Evolutionary conservation across 2,113 vertebrate genomes (phyloP), one percentile per base, ranked within the genome.

Genomic region (Pontoporia blainvillei): DNA sequence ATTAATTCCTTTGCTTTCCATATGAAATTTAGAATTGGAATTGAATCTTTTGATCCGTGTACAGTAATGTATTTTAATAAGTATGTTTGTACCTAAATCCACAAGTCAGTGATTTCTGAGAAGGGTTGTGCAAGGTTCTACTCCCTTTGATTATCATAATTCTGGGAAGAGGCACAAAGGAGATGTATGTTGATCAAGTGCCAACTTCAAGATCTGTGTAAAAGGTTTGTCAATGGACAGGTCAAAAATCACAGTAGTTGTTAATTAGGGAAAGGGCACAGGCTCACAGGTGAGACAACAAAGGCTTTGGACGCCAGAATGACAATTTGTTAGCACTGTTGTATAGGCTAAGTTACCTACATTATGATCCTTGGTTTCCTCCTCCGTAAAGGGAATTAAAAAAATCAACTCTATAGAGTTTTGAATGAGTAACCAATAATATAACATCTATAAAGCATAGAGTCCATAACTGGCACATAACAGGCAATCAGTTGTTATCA

Each of bases 21-120:
- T 57, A 64, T 76, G 44, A 81, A 84, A 86, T 57, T 94, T 94
- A 39, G 52, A 94, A 95, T 94, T 61, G 75, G 36, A 76, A 57
- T 13, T 39, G 36, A 85, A 39, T 92, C 21, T 96, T 69, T 7
- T 46, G 17, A 46, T 49, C 15, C 59, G 44, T 4, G 0, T 71
- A 67, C 79, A 54, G 4, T n/a, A 86, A 25, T 34, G 62, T 62
- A 62, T 88, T 93, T 87, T 54, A 89, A 69, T 78, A 23, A 86
- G 59, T 73, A 72, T 76, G 2, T 82, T 86, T 92, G 20, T 73
- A 62, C 83, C 57, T 91, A 79, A 90, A 66, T 85, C 44, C 18
- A 75, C 75, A 96, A 36, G 61, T 84, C 59, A 76, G 1, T 64
- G 10, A 93, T 59, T 72, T 91, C 67, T 84, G 31, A 79, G 29